Percentiles rank a stretch among this genome's conserved stretches.
phyloP scores from a whole-genome alignment of 2,113 vertebrate species.

The Otocyon megalotis region DNA sequence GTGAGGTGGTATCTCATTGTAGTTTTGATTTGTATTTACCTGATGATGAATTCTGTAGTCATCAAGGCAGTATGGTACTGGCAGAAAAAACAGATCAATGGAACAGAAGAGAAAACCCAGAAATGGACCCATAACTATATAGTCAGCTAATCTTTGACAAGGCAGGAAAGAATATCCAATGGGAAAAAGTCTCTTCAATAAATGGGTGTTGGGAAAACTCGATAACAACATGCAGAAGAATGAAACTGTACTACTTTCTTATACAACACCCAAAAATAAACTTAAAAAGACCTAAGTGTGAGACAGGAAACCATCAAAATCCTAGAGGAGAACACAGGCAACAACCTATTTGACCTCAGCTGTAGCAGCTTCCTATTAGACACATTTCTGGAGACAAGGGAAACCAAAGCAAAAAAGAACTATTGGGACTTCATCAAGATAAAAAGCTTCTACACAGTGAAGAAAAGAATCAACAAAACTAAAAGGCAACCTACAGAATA shows the following conservation, averaged over 20 bases:
- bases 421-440: neutral
- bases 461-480: neutral
- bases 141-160: neutral
- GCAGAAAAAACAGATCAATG: neutral
- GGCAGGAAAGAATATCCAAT: neutral
- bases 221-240: neutral
- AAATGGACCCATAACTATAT: neutral
- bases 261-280: neutral
- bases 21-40: neutral
- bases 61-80: neutral
- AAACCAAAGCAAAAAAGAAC: neutral
- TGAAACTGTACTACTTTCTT: neutral
- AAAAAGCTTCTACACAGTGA: neutral
- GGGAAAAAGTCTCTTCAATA: neutral
- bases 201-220: neutral
- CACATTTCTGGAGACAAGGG: neutral
- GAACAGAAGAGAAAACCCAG: neutral
- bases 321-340: neutral
- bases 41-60: neutral
- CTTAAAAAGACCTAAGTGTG: neutral
- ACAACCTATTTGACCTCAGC: neutral
- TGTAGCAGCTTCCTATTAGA: neutral
- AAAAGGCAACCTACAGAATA: neutral
- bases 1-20: neutral
- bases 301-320: neutral